These are phyloP conservation scores for Agrotis segetum DNA, from an alignment of 2,888 invertebrate genomes.

Conservation along the genomic window DNA sequence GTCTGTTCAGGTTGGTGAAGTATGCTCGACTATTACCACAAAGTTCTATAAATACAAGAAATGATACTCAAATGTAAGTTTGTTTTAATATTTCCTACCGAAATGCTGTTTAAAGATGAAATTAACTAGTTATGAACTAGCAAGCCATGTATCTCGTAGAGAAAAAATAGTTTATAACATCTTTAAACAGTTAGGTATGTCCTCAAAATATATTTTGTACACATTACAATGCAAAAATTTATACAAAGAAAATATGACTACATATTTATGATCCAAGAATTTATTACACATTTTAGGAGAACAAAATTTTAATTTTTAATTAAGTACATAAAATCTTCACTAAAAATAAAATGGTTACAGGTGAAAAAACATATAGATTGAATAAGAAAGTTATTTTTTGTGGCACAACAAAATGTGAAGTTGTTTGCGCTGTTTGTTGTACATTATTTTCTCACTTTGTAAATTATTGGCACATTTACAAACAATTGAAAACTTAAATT, in stretches of 20 bases:
- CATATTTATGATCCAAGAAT: not conserved
- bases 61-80: conserved; percentile 91
- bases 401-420: conserved; percentile 14
- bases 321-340: not conserved
- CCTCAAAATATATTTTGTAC: conserved; percentile 16
- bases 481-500: not conserved
- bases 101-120: conserved; percentile 81
- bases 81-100: conserved; percentile 76
- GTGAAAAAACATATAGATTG: no score
- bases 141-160: not conserved
- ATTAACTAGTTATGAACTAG: conserved; percentile 42
- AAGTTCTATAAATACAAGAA: conserved; percentile 92
- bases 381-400: conserved; percentile 8
- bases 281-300: conserved; percentile 12
- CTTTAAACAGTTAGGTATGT: conserved; percentile 60
- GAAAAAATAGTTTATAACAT: conserved; percentile 61
- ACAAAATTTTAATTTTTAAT: not conserved
- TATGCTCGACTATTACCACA: conserved; percentile 92
- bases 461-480: conserved; percentile 10
- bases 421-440: conserved; percentile 9
- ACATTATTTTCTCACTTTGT: not conserved
- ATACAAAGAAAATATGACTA: conserved; percentile 12
- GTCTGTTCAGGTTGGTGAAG: conserved; percentile 91
- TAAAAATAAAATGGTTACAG: not conserved
- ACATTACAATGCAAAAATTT: conserved; percentile 12